phyloP scores from a whole-genome alignment of 2,797 vertebrate genomes.

The Sebastes nivosus region DNA sequence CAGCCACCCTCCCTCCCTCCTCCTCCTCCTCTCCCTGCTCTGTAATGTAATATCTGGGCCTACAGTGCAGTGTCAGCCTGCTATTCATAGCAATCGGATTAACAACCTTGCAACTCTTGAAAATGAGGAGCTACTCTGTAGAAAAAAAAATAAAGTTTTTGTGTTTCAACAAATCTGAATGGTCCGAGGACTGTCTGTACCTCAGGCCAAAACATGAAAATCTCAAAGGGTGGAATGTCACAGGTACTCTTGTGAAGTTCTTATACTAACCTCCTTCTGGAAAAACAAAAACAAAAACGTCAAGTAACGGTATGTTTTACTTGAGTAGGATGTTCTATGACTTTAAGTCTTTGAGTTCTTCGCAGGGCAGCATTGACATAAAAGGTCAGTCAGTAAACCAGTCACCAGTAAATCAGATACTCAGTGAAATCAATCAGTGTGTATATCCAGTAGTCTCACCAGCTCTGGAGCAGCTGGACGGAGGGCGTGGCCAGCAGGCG shows the following conservation, averaged over 20 bases:
- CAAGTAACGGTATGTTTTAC: neutral
- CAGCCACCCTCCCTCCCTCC: neutral
- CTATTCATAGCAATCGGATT: constrained; percentile 4
- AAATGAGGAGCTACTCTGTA: neutral
- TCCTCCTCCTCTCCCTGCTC: neutral
- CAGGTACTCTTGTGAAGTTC: neutral
- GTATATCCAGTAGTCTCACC: constrained; percentile 37
- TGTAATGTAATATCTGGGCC: neutral
- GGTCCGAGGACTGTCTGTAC: neutral
- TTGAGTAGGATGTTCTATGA: neutral
- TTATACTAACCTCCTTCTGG: neutral
- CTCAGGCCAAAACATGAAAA: neutral
- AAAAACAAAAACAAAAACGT: neutral
- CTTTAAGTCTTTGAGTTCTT: neutral
- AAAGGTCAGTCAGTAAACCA: neutral
- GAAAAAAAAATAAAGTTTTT: neutral
- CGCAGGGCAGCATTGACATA: neutral
- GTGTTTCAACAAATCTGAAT: neutral
- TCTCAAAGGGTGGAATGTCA: neutral
- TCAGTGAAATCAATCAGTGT: neutral
- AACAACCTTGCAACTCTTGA: neutral
- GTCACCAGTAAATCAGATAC: too few species aligned
- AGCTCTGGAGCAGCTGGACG: constrained; percentile 88
- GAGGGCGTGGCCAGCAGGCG: constrained; percentile 89
- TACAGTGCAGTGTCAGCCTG: neutral